phyloP scores from a whole-genome alignment of 2,797 vertebrate genomes.

The Pseudopleuronectes americanus region DNA sequence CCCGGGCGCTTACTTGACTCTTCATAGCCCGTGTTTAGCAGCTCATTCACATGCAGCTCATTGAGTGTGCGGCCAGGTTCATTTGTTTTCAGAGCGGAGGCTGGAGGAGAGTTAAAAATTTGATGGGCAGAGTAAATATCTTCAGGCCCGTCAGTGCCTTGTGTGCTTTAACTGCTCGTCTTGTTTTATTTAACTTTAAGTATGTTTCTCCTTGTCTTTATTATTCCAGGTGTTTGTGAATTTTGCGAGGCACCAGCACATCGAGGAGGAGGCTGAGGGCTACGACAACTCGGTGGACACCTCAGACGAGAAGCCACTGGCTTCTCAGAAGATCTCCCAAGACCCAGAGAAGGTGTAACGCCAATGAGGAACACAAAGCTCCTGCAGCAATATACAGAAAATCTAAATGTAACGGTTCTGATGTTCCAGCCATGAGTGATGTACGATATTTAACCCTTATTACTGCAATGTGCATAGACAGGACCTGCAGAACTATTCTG shows the following conservation, averaged over 20 bases:
- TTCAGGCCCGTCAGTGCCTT: conserved; percentile 4
- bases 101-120: conserved; percentile 4
- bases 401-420: not conserved
- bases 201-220: conserved; percentile 8
- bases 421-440: too few species aligned
- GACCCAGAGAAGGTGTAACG: conserved; percentile 27
- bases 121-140: conserved; percentile 32
- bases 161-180: not conserved
- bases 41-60: conserved; percentile 55
- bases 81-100: conserved; percentile 48
- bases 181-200: conserved; percentile 30
- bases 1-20: conserved; percentile 52
- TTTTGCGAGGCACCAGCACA: conserved; percentile 80
- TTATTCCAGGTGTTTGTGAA: conserved; percentile 84
- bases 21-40: conserved; percentile 53
- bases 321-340: conserved; percentile 15
- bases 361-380: not conserved
- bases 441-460: not conserved
- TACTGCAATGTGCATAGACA: not conserved
- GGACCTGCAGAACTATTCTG: not conserved
- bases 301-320: conserved; percentile 74
- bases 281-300: conserved; percentile 74
- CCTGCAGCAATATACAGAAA: not conserved
- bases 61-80: conserved; percentile 32
- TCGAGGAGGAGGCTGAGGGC: conserved; percentile 47